Evolutionary conservation across 2,888 invertebrate genomes (phyloP).

Genomic region (Orthonevra nobilis): DNA sequence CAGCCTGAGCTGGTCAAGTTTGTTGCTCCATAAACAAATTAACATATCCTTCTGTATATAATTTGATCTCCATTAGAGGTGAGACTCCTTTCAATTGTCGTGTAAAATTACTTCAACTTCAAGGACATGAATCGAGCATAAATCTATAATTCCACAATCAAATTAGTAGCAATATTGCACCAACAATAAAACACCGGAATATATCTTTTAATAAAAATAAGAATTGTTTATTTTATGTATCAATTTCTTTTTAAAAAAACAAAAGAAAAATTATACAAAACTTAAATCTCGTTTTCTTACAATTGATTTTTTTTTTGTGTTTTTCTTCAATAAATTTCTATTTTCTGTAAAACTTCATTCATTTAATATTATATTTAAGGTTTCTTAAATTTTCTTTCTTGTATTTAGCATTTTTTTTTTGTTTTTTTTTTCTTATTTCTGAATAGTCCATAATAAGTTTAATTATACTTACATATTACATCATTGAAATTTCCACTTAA

Average conservation of each 20-base stretch:
- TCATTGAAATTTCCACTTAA: conserved; percentile 60
- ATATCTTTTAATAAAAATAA: conserved; percentile 69
- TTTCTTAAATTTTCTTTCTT: conserved; percentile 17
- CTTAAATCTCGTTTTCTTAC: conserved; percentile 64
- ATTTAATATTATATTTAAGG: conserved; percentile 49
- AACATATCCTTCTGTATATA: no score
- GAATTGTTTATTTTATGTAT: conserved; percentile 70
- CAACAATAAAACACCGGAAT: conserved; percentile 8
- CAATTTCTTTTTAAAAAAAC: conserved; percentile 69
- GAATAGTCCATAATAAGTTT: conserved; percentile 58
- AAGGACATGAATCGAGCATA: no score
- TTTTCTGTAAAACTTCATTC: conserved; percentile 61
- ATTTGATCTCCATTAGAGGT: no score
- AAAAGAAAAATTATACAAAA: conserved; percentile 69
- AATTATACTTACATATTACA: conserved; percentile 62
- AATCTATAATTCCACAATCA: no score
- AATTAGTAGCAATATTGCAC: no score
- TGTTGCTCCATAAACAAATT: no score
- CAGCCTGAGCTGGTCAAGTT: no score
- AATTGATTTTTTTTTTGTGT: no score
- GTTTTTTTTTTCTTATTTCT: conserved; percentile 36
- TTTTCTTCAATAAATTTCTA: conserved; percentile 19
- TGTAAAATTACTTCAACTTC: no score
- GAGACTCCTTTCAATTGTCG: no score
- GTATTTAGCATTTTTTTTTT: no score